phyloP scores from a whole-genome alignment of 2,797 vertebrate species.

The Pseudochirops cupreus region DNA sequence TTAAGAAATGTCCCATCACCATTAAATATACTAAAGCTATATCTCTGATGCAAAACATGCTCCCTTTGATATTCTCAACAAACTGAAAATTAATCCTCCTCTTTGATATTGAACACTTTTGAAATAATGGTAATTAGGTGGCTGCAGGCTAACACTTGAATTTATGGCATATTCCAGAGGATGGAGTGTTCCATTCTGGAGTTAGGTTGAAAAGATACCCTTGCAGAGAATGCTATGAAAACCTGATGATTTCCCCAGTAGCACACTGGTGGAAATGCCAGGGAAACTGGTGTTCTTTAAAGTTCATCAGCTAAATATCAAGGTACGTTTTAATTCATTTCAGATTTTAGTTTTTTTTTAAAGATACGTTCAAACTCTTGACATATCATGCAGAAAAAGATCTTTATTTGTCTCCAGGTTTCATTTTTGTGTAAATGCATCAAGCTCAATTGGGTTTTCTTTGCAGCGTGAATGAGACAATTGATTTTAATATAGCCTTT shows the following conservation, averaged over 20 bases:
- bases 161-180: not conserved
- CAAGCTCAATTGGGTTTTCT: not conserved
- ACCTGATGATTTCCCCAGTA: not conserved
- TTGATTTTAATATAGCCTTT: conserved; percentile 42
- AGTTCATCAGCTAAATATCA: not conserved
- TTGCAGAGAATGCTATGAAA: not conserved
- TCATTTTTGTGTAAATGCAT: conserved; percentile 41
- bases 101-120: conserved; percentile 44
- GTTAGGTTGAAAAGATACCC: not conserved
- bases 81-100: conserved; percentile 21
- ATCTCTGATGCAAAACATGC: conserved; percentile 13
- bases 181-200: not conserved
- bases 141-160: not conserved
- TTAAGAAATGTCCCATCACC: not conserved
- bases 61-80: not conserved
- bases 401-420: not conserved
- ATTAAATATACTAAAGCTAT: not conserved
- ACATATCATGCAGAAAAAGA: not conserved
- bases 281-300: not conserved
- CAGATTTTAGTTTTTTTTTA: not conserved
- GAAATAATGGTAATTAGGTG: conserved; percentile 35
- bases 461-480: conserved; percentile 16
- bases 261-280: not conserved
- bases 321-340: not conserved
- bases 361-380: conserved; percentile 20